A percentile compares a stretch with the other conserved stretches of the same genome.
These are phyloP conservation scores for Gephyroberyx darwinii DNA, from an alignment of 2,797 vertebrate genomes.

Conservation along the genomic window DNA sequence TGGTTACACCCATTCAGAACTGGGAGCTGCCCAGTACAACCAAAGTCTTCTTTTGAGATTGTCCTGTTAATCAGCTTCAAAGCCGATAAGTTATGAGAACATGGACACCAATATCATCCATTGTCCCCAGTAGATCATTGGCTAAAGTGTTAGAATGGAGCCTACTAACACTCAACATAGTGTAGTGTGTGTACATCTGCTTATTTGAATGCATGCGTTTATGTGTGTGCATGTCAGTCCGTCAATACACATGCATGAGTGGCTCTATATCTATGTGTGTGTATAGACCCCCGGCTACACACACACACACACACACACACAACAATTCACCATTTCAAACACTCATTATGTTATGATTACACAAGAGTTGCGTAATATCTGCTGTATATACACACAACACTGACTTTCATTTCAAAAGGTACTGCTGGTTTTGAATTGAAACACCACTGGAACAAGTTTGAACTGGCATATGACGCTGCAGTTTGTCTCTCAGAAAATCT, in stretches of 20 bases:
- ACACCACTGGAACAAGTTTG: conserved; percentile 28
- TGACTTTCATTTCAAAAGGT: conserved; percentile 6
- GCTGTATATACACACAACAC: not conserved
- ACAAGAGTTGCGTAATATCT: not conserved
- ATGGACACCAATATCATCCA: too few relatives aligned
- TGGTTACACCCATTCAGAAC: too few relatives aligned
- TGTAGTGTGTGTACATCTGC: too few relatives aligned
- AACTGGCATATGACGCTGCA: conserved; percentile 11
- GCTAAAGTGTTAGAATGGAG: too few relatives aligned
- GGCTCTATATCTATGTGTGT: too few relatives aligned
- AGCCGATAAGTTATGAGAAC: too few relatives aligned
- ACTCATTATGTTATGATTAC: not conserved
- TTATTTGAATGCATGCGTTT: too few relatives aligned
- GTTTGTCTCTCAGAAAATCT: not conserved
- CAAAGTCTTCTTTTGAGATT: too few relatives aligned
- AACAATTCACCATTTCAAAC: conserved; percentile 1
- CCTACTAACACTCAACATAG: too few relatives aligned
- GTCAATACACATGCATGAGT: not conserved
- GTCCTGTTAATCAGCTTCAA: too few relatives aligned
- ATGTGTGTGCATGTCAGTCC: not conserved
- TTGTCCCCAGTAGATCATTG: too few relatives aligned
- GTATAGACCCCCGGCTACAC: not conserved
- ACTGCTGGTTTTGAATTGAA: not conserved
- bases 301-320: not conserved
- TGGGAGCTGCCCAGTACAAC: too few relatives aligned